Conservation (phyloP, 2,888 invertebrate genomes). For the Peribatodes rhomboidaria region DNA sequence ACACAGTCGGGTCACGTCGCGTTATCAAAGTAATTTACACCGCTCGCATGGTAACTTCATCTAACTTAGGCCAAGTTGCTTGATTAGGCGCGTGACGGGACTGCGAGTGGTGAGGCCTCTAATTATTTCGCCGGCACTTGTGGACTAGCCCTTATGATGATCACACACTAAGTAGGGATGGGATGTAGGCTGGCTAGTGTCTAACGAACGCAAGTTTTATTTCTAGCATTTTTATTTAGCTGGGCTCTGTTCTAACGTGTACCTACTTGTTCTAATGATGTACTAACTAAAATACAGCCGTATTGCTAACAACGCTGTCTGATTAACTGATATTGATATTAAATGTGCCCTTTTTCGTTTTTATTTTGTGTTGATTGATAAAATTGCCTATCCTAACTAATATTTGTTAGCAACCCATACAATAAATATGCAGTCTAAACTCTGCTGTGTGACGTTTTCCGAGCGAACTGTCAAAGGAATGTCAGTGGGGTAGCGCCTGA, state of each 20-base stretch:
- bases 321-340: no score
- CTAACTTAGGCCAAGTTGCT: constrained; percentile 74
- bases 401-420: no score
- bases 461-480: no score
- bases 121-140: constrained; percentile 57
- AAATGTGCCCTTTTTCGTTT: no score
- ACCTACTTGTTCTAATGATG: background rate
- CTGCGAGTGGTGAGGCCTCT: constrained; percentile 50
- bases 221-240: background rate
- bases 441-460: no score
- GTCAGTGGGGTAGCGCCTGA: no score
- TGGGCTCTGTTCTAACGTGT: background rate
- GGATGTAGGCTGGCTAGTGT: background rate
- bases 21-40: constrained; percentile 77
- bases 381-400: no score
- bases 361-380: no score
- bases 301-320: no score
- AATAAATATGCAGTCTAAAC: no score
- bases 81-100: constrained; percentile 78
- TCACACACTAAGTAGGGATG: constrained; percentile 21
- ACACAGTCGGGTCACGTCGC: constrained; percentile 71
- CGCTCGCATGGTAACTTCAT: constrained; percentile 72
- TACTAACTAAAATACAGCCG: background rate
- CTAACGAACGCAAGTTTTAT: background rate
- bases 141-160: constrained; percentile 36